Percentiles rank a stretch among this genome's conserved stretches.
Conservation (phyloP, 2,888 invertebrate species). For the Pharmacophagus antenor region DNA sequence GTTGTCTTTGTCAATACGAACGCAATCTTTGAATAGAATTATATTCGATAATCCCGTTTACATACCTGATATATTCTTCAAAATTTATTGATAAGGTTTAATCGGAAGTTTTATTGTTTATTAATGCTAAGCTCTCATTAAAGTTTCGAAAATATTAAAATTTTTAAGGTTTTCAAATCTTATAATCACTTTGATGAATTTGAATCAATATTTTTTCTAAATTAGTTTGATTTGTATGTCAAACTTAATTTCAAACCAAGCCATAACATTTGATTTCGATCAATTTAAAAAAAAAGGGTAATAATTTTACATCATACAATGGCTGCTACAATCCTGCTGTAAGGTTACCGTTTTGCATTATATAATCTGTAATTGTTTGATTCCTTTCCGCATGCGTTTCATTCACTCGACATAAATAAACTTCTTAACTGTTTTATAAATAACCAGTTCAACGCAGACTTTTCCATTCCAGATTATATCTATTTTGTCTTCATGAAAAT, state of each 20-base stretch:
- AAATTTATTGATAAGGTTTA: not conserved
- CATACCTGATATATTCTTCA: not conserved
- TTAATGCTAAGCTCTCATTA: no score
- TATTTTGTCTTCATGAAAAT: not conserved
- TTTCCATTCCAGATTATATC: not conserved
- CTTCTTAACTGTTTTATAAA: not conserved
- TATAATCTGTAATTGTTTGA: slow-evolving; percentile 10
- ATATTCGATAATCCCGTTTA: slow-evolving; percentile 13
- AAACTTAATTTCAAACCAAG: no score
- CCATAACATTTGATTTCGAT: no score
- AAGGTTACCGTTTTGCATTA: slow-evolving; percentile 2
- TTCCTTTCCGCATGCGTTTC: slow-evolving; percentile 2
- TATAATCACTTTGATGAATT: no score
- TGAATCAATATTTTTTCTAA: no score
- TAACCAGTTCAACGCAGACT: not conserved
- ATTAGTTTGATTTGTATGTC: no score
- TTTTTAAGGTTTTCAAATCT: no score
- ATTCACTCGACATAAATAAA: slow-evolving; percentile 2
- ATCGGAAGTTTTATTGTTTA: no score
- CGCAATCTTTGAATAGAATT: slow-evolving; percentile 16
- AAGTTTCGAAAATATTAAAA: no score
- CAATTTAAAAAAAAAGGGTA: not conserved
- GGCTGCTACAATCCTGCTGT: not conserved
- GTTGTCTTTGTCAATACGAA: slow-evolving; percentile 22
- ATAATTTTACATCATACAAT: not conserved